These are phyloP conservation scores for Chydorus sphaericus DNA, from an alignment of 2,888 invertebrate species.

Conservation along the genomic window DNA sequence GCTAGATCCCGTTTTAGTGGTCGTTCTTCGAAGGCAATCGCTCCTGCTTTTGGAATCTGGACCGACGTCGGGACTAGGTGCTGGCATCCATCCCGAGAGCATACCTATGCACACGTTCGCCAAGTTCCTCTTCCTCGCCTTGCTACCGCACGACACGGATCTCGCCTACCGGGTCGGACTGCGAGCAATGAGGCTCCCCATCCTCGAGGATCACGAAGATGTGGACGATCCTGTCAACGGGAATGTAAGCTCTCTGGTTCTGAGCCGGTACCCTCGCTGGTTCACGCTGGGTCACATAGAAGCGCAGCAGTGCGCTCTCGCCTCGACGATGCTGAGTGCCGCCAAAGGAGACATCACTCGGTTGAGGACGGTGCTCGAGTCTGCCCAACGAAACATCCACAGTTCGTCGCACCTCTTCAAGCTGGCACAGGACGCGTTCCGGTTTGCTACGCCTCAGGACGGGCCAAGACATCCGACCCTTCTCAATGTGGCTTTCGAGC, in stretches of 20 bases:
- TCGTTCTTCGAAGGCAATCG: constrained; percentile 51
- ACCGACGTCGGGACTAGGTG: constrained; percentile 55
- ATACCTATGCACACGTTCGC: constrained; percentile 76
- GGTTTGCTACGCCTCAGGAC: constrained; percentile 64
- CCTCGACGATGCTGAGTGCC: constrained; percentile 57
- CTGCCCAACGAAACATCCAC: constrained; percentile 65
- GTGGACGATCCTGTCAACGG: constrained; percentile 41
- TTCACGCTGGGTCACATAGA: constrained; percentile 66
- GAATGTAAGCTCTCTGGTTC: constrained; percentile 36
- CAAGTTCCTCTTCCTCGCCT: constrained; percentile 57
- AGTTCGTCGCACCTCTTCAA: constrained; percentile 71
- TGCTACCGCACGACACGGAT: constrained; percentile 57
- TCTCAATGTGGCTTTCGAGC: constrained; percentile 63
- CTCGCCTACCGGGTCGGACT: constrained; percentile 64
- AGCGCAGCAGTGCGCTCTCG: constrained; percentile 62
- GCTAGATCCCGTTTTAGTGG: constrained; percentile 51
- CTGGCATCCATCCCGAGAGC: constrained; percentile 62
- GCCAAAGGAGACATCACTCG: constrained; percentile 45
- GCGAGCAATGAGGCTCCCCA: constrained; percentile 59
- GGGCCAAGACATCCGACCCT: constrained; percentile 60
- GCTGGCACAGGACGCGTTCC: constrained; percentile 67
- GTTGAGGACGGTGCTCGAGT: constrained; percentile 56
- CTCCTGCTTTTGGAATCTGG: constrained; percentile 57
- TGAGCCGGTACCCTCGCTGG: constrained; percentile 53
- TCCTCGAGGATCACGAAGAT: constrained; percentile 56